Evolutionary conservation across 2,888 invertebrate genomes (phyloP).

Genomic region (Dascillus cervinus): DNA sequence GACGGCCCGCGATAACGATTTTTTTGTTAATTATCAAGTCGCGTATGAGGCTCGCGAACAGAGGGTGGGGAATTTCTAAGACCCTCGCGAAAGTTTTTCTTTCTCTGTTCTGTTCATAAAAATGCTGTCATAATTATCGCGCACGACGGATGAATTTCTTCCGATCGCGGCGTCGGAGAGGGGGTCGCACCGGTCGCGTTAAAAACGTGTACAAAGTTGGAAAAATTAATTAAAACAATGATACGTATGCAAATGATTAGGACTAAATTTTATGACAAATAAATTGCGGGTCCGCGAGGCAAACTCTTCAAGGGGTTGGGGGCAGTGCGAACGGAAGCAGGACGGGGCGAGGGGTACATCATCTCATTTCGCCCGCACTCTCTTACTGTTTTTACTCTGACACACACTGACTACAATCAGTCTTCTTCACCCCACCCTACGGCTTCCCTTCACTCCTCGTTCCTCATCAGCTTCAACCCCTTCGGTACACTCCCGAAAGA

Average conservation of each 20-base stretch:
- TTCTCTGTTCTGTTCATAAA: slow-evolving; percentile 20
- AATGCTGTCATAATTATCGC: slow-evolving; percentile 14
- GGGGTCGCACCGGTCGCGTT: not conserved
- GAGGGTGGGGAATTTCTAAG: slow-evolving; percentile 17
- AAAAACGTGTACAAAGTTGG: not conserved
- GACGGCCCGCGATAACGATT: slow-evolving; percentile 45
- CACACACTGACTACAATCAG: slow-evolving; percentile 44
- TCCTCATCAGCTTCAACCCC: slow-evolving; percentile 23
- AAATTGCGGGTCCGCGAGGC: slow-evolving; percentile 26
- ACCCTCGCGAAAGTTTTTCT: slow-evolving; percentile 23
- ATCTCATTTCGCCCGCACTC: slow-evolving; percentile 61
- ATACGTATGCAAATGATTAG: slow-evolving; percentile 24
- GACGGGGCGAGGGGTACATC: slow-evolving; percentile 45
- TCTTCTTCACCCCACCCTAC: slow-evolving; percentile 33
- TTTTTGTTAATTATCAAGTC: slow-evolving; percentile 46
- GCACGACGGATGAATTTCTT: not conserved
- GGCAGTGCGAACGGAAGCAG: slow-evolving; percentile 19
- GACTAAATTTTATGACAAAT: slow-evolving; percentile 26
- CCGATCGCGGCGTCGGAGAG: not conserved
- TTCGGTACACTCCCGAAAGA: slow-evolving; percentile 24
- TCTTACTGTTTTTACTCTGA: slow-evolving; percentile 46
- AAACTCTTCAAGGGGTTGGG: slow-evolving; percentile 22
- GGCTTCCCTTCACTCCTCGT: slow-evolving; percentile 12
- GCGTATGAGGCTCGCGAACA: slow-evolving; percentile 38
- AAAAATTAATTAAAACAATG: slow-evolving; percentile 13